Conservation (phyloP, 1,140 invertebrate genomes). For the Heliconius hewitsoni region DNA sequence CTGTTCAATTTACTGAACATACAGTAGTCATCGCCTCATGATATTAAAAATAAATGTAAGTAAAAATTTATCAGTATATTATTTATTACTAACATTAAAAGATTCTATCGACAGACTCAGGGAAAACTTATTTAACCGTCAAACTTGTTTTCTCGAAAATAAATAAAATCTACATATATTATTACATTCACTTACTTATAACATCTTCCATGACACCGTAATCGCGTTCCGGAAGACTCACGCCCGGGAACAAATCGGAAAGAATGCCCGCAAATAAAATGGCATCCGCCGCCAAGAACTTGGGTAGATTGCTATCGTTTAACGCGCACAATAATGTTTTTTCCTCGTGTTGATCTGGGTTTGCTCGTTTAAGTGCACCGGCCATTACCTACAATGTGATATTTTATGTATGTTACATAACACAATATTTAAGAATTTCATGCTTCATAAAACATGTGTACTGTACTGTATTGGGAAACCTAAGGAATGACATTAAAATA, state of each 20-base stretch:
- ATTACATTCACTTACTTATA: slow-evolving; percentile 70
- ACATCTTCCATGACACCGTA: slow-evolving; percentile 87
- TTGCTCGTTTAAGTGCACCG: slow-evolving; percentile 91
- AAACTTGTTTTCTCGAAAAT: background rate
- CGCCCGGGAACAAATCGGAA: slow-evolving; percentile 93
- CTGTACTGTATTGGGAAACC: too few relatives aligned
- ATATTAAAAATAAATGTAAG: too few relatives aligned
- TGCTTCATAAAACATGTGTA: too few relatives aligned
- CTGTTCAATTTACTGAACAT: too few relatives aligned
- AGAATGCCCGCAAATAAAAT: slow-evolving; percentile 93
- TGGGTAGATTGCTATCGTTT: slow-evolving; percentile 95
- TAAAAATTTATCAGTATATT: too few relatives aligned
- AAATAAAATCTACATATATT: background rate
- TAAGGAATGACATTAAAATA: too few relatives aligned
- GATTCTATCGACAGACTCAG: too few relatives aligned
- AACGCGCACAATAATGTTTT: slow-evolving; percentile 91
- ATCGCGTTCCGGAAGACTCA: slow-evolving; percentile 89
- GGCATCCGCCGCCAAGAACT: slow-evolving; percentile 93
- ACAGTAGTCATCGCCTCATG: too few relatives aligned
- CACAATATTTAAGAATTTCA: too few relatives aligned
- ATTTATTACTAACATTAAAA: too few relatives aligned
- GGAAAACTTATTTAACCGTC: too few relatives aligned
- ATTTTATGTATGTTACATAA: background rate
- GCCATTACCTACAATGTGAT: slow-evolving; percentile 87
- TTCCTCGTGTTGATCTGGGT: slow-evolving; percentile 90